These are phyloP conservation scores for Lagodon rhomboides DNA, from an alignment of 2,797 vertebrate genomes.

Conservation along the genomic window DNA sequence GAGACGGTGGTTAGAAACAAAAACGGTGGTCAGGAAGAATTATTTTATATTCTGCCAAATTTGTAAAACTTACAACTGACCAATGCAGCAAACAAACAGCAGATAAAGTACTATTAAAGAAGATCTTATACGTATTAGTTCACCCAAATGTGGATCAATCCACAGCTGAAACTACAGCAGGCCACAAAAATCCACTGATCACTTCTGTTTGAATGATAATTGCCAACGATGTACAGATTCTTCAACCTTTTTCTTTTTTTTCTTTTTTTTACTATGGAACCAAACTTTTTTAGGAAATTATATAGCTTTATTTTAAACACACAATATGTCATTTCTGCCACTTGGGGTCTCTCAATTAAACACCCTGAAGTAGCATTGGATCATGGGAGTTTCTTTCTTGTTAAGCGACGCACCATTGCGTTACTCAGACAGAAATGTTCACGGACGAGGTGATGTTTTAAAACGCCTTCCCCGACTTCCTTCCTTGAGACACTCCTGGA, in stretches of 20 bases:
- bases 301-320: neutral
- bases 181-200: neutral
- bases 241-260: too few relatives aligned
- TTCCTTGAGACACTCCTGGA: too few relatives aligned
- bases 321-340: too few relatives aligned
- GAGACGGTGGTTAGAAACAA: neutral
- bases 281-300: neutral
- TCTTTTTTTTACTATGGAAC: neutral
- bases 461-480: too few relatives aligned
- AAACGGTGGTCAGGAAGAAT: neutral
- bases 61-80: neutral
- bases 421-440: too few relatives aligned
- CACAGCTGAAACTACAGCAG: neutral
- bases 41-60: conserved; percentile 9
- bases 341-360: too few relatives aligned
- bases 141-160: conserved; percentile 15
- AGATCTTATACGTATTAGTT: neutral
- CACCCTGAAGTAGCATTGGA: too few relatives aligned
- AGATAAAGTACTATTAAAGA: conserved; percentile 7
- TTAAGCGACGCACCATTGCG: too few relatives aligned
- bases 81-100: neutral
- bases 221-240: neutral
- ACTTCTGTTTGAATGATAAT: neutral
- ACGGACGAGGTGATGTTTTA: too few relatives aligned
- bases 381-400: too few relatives aligned